Conservation (phyloP, 2,888 invertebrate species). For the Ephialtes manifestator region DNA sequence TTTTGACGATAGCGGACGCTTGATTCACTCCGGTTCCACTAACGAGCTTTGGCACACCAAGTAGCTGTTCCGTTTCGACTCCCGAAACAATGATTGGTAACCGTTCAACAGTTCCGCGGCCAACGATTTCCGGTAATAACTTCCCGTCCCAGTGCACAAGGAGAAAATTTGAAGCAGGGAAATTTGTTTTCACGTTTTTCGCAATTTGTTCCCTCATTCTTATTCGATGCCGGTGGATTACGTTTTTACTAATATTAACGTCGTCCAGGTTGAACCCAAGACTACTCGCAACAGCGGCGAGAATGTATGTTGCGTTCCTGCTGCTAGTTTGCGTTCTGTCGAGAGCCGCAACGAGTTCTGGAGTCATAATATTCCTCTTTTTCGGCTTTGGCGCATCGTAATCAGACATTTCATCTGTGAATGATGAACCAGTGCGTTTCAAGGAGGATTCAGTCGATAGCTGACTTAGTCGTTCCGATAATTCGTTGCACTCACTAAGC, state of each 20-base stretch:
- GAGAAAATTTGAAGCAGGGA: background rate
- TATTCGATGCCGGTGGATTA: background rate
- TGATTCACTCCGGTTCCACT: background rate
- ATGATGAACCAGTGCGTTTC: slow-evolving; percentile 33
- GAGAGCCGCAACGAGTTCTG: slow-evolving; percentile 31
- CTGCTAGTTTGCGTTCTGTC: slow-evolving; percentile 40
- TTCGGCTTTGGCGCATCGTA: slow-evolving; percentile 23
- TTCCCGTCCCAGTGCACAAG: slow-evolving; percentile 49
- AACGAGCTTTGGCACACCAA: slow-evolving; percentile 33
- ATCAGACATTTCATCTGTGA: slow-evolving; percentile 22
- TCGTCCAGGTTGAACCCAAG: slow-evolving; percentile 14
- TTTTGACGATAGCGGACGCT: slow-evolving; percentile 31
- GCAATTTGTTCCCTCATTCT: background rate
- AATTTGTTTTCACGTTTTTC: background rate
- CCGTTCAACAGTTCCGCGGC: slow-evolving; percentile 23
- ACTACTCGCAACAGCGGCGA: slow-evolving; percentile 41
- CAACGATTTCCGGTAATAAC: slow-evolving; percentile 19
- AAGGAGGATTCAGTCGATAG: slow-evolving; percentile 15
- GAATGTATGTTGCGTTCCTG: slow-evolving; percentile 50
- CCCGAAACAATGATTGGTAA: slow-evolving; percentile 27
- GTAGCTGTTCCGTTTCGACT: slow-evolving; percentile 21
- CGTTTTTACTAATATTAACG: slow-evolving; percentile 8
- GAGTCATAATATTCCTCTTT: slow-evolving; percentile 36
- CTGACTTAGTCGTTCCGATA: slow-evolving; percentile 15
- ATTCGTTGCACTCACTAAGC: slow-evolving; percentile 16